Base-by-base conservation (phyloP, 2,797 vertebrate species). In the Aldrovandia affinis region DNA sequence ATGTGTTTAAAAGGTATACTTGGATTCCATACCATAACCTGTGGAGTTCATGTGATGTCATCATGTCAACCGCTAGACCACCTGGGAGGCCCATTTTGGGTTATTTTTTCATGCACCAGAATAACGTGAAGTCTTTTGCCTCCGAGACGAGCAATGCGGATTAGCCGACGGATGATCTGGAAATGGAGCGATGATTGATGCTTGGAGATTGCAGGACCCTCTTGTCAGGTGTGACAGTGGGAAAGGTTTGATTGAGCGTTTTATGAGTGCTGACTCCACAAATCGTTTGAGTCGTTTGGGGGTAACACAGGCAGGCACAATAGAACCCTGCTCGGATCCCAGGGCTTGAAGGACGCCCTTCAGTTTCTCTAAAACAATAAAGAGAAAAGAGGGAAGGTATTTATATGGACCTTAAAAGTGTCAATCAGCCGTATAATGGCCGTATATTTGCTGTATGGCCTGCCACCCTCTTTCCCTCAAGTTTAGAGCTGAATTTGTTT, bases 121-220 rank as follows among this genome's bases (percentile, higher is more conserved):
- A 47, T 44, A 47, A 57, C 18, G 12, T 15, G 18, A 77, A 77
- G 39, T 28, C 5, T 77, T 44, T 65, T n/a, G 36, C 0, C 78
- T 83, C 57, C 85, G 75, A 81, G 65, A 70, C 39, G 80, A 44
- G 25, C 15, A n/a, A 3, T 33, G 44, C n/a, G 30, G 65, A 36
- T 54, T 82, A 39, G 20, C 6, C 10, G 63, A 79, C 82, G 83
- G 55, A 85, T 80, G 77, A 81, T 82, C 81, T 4, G 42, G 39
- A 77, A n/a, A 47, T 18, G 12, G 33, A 47, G 25, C 1, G 8
- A 77, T n/a, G 73, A 77, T 77, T 77, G 73, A n/a, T 20, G n/a
- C 73, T 77, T 47, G n/a, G 42, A 77, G 73, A 47, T 77, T 77
- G 8, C 8, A n/a, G 18, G 10, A 20, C 22, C 39, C 22, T 77